phyloP scores from a whole-genome alignment of 2,797 vertebrate genomes.

The Paratrypauchen microcephalus region DNA sequence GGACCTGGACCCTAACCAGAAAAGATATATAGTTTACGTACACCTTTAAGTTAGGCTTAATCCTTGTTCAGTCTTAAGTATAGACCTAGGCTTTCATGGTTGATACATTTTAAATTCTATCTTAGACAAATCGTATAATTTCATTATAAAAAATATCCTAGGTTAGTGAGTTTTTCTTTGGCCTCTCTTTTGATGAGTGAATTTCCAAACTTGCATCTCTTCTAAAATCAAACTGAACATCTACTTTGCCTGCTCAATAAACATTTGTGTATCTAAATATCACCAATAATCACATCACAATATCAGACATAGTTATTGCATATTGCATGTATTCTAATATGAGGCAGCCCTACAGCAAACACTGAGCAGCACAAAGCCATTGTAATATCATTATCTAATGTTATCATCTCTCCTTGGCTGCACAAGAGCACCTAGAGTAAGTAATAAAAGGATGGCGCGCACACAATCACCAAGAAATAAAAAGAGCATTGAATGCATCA shows the following conservation, averaged over 20 bases:
- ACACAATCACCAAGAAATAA: slow-evolving; percentile 50
- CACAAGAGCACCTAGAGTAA: slow-evolving; percentile 45
- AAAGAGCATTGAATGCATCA: slow-evolving; percentile 62
- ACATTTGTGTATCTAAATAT: not conserved
- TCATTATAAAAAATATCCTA: not conserved
- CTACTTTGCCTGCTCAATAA: not conserved
- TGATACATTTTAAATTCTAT: not conserved
- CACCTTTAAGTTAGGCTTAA: not conserved
- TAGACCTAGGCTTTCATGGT: not conserved
- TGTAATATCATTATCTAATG: slow-evolving; percentile 50
- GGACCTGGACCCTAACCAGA: no score
- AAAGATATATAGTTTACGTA: no score
- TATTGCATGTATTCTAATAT: not conserved
- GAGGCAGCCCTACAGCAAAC: slow-evolving; percentile 10
- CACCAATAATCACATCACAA: slow-evolving; percentile 1
- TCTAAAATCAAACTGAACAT: not conserved
- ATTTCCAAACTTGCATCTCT: not conserved
- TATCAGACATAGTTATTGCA: not conserved
- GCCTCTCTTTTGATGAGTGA: not conserved
- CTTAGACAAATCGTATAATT: not conserved
- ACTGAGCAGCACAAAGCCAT: slow-evolving; percentile 46
- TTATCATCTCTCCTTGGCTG: slow-evolving; percentile 52
- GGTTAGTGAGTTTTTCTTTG: not conserved
- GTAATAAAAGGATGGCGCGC: slow-evolving; percentile 46
- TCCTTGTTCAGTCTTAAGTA: not conserved